Conservation (phyloP, 1,140 invertebrate species). For the Sycophaga agraensis region DNA sequence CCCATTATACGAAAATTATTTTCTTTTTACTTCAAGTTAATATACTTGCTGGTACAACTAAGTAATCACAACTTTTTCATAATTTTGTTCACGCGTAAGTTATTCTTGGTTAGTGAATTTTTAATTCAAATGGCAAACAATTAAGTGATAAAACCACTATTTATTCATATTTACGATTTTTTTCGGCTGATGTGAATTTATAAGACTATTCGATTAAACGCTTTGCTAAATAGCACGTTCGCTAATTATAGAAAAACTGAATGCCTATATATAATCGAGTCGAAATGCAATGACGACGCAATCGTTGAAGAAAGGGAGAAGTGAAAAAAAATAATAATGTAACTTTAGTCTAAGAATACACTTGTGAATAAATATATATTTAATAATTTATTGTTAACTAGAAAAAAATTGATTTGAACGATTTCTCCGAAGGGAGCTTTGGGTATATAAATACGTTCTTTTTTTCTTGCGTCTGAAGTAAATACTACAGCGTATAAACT, state of each 20-base stretch:
- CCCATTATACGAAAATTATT: no score
- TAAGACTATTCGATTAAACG: slow-evolving; percentile 8
- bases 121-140: not conserved
- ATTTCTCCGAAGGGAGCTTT: slow-evolving; percentile 42
- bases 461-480: slow-evolving; percentile 37
- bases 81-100: no score
- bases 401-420: slow-evolving; percentile 43
- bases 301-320: slow-evolving; percentile 14
- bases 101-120: no score
- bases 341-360: slow-evolving; percentile 46
- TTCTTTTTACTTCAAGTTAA: no score
- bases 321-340: slow-evolving; percentile 20
- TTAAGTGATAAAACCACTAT: not conserved
- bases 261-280: not conserved
- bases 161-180: slow-evolving; percentile 1
- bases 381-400: slow-evolving; percentile 58
- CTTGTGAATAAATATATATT: slow-evolving; percentile 56
- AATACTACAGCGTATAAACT: slow-evolving; percentile 12
- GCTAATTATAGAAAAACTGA: slow-evolving; percentile 8
- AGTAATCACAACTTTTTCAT: no score
- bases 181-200: slow-evolving; percentile 1
- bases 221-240: slow-evolving; percentile 12
- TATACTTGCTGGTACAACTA: no score
- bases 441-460: slow-evolving; percentile 42
- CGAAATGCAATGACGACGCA: not conserved